Base-by-base conservation (phyloP, 2,113 vertebrate species). In the mouse (Mus musculus) region DNA sequence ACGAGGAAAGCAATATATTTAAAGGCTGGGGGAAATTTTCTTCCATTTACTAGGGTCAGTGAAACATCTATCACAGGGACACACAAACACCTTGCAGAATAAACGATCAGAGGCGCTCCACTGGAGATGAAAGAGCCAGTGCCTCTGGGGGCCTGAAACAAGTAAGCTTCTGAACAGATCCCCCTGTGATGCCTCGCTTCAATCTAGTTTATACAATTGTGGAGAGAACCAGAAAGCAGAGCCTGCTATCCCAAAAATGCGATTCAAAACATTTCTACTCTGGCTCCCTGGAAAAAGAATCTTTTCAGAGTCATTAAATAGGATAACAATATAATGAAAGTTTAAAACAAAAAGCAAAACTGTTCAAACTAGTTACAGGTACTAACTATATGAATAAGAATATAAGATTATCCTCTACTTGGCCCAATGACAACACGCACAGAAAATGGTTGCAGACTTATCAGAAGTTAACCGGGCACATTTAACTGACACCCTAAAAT, bases 41-140 rank as follows among this genome's bases (percentile, higher is more conserved):
- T 90, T 54, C 93, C 95, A 96, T 36, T 96, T 92, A 71, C 94
- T 67, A 76, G 63, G 52, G 95, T 97, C 95, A 96, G 67, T n/a
- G 80, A 98, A 89, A 97, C 52, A 95, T 89, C 73, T 33, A 97
- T 88, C 82, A 97, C 28, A 89, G 69, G 49, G 52, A 97, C 75
- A 93, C 89, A 77, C 91, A 96, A 97, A 97, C 88, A 98, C 94
- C 96, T 86, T 77, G 94, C 93, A 88, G 56, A 96, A 96, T 94
- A 97, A 98, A 95, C 98, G 91, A 96, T 81, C 56, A 80, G 82
- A 96, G 49, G 26, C 67, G 12, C 61, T 89, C 94, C 24, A 81
- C 1, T 93, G 86, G 87, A 91, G 88, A 97, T 98, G 96, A 98
- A 92, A 97, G 77, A 94, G 93, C 65, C 96, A 69, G 76, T 77